Percentiles rank a stretch among this genome's conserved stretches.
Evolutionary conservation across 2,113 vertebrate species (phyloP).

Genomic region (Sterrhoptilus dennistouni): DNA sequence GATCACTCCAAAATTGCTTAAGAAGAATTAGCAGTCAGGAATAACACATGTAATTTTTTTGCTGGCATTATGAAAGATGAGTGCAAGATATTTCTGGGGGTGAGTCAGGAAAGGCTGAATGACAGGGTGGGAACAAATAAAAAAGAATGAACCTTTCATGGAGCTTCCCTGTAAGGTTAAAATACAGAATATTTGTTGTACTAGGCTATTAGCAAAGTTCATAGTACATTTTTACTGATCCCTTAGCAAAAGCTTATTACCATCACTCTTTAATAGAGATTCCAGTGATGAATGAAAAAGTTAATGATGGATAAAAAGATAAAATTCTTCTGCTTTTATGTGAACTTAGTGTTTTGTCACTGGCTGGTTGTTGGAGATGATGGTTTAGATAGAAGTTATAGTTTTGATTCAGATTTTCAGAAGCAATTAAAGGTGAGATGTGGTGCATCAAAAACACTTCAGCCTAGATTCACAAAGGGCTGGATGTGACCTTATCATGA

Average conservation of each 20-base stretch:
- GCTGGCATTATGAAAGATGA: background rate
- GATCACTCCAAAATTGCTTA: background rate
- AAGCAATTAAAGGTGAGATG: background rate
- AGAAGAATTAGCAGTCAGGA: background rate
- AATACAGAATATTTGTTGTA: background rate
- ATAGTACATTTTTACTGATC: background rate
- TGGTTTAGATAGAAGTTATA: background rate
- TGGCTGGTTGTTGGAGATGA: background rate
- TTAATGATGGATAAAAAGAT: background rate
- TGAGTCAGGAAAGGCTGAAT: background rate
- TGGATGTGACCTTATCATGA: background rate
- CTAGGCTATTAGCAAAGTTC: background rate
- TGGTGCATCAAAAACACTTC: background rate
- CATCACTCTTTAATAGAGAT: background rate
- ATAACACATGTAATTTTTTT: background rate
- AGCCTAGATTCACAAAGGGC: background rate
- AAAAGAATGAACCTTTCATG: background rate
- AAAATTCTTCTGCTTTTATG: background rate
- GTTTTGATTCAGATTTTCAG: background rate
- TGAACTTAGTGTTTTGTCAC: background rate
- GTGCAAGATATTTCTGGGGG: background rate
- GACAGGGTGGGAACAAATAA: background rate
- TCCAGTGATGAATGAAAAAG: background rate
- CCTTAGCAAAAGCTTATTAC: background rate
- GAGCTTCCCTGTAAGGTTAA: background rate